phyloP scores from a whole-genome alignment of 1,140 invertebrate genomes.

The Bombus sylvicola region DNA sequence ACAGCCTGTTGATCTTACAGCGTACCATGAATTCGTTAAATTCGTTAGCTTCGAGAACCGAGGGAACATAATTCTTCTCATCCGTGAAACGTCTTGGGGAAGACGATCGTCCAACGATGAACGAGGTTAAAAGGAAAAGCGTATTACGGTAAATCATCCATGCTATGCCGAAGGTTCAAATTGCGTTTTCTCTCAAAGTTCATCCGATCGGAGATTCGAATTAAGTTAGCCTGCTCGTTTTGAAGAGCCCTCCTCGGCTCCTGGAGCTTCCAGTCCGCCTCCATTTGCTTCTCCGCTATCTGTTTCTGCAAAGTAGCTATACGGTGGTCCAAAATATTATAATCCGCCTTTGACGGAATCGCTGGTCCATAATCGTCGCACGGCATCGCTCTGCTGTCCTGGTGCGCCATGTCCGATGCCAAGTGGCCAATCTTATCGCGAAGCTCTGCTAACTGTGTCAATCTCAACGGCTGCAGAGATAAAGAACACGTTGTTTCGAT shows the following conservation, averaged over 20 bases:
- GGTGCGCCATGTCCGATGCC: constrained; percentile 69
- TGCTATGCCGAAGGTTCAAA: constrained; percentile 59
- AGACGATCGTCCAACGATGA: background rate
- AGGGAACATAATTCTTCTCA: background rate
- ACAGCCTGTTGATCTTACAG: background rate
- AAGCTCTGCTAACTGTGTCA: constrained; percentile 75
- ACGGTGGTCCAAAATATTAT: constrained; percentile 67
- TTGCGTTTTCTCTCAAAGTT: constrained; percentile 71
- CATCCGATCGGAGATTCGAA: constrained; percentile 69
- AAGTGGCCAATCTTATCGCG: constrained; percentile 74
- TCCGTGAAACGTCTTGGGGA: background rate
- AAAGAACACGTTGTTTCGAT: background rate
- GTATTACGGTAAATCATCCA: constrained; percentile 49
- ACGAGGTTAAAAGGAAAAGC: background rate
- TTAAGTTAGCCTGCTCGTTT: constrained; percentile 68
- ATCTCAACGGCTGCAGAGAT: constrained; percentile 67
- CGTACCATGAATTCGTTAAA: background rate
- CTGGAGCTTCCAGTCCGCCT: constrained; percentile 66
- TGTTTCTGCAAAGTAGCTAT: constrained; percentile 75
- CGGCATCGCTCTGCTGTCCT: constrained; percentile 45
- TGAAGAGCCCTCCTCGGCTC: constrained; percentile 66
- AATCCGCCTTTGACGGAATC: constrained; percentile 50
- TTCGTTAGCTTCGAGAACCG: background rate
- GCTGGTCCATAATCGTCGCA: background rate
- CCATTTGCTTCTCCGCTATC: constrained; percentile 72